Conservation (phyloP, 2,797 vertebrate species). For the Cyprinella venusta region DNA sequence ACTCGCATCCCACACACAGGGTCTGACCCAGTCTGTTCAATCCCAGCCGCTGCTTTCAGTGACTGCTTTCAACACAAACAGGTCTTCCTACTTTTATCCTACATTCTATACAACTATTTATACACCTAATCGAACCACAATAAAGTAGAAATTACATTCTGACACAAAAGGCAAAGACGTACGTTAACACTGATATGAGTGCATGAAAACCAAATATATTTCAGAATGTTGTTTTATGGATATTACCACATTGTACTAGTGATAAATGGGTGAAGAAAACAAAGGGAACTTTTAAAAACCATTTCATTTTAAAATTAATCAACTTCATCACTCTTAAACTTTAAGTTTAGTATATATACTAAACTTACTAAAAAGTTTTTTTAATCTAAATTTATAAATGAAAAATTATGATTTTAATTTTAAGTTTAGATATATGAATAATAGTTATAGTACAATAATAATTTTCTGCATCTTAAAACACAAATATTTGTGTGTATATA, state of each 20-base stretch:
- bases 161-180: neutral
- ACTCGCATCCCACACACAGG: constrained; percentile 58
- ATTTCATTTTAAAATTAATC: neutral
- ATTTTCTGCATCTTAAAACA: too few species aligned
- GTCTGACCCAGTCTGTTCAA: constrained; percentile 61
- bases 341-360: too few species aligned
- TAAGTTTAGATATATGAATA: too few species aligned
- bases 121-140: neutral
- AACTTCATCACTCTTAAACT: too few species aligned
- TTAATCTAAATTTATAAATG: too few species aligned
- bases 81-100: constrained; percentile 6
- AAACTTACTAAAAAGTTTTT: too few species aligned
- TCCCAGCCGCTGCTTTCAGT: constrained; percentile 45
- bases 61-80: neutral
- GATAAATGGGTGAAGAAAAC: neutral
- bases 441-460: too few species aligned
- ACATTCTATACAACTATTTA: neutral
- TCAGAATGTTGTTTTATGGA: neutral
- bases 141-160: neutral
- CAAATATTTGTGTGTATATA: too few species aligned
- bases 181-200: too few species aligned
- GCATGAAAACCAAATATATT: neutral
- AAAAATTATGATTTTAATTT: too few species aligned
- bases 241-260: too few species aligned
- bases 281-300: neutral